Conservation (phyloP, 2,113 vertebrate species). For the Poecile atricapillus region DNA sequence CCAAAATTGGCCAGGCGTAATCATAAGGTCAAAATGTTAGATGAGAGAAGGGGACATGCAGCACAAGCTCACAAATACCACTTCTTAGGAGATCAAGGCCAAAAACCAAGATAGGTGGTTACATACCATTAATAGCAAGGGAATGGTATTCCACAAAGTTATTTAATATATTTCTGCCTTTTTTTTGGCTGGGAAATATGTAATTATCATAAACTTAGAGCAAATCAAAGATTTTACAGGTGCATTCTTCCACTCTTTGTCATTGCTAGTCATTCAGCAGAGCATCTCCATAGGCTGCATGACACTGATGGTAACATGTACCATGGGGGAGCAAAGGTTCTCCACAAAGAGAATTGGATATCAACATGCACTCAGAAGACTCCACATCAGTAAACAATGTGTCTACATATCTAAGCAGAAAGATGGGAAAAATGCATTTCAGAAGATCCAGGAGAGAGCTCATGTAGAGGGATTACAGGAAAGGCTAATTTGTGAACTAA, state of each 20-base stretch:
- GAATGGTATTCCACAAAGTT: background rate
- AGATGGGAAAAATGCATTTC: background rate
- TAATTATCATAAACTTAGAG: background rate
- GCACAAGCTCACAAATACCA: background rate
- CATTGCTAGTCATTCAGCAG: background rate
- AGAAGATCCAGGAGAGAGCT: background rate
- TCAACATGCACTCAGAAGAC: background rate
- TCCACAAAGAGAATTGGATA: background rate
- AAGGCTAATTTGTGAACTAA: background rate
- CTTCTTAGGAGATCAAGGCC: background rate
- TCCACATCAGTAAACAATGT: background rate
- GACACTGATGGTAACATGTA: fast-evolving
- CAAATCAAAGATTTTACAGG: background rate
- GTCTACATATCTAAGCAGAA: background rate
- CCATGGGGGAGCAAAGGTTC: background rate
- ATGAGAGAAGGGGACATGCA: background rate
- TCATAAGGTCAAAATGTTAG: background rate
- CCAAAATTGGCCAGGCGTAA: background rate
- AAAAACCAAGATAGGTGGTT: background rate
- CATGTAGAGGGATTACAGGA: background rate
- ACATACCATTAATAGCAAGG: background rate
- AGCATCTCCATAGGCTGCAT: background rate
- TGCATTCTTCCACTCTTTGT: background rate
- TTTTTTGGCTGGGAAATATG: background rate
- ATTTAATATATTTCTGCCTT: background rate